Evolutionary conservation across 2,888 invertebrate species (phyloP), one percentile per base, ranked within the genome.

Genomic region (Sialis fuliginosa): DNA sequence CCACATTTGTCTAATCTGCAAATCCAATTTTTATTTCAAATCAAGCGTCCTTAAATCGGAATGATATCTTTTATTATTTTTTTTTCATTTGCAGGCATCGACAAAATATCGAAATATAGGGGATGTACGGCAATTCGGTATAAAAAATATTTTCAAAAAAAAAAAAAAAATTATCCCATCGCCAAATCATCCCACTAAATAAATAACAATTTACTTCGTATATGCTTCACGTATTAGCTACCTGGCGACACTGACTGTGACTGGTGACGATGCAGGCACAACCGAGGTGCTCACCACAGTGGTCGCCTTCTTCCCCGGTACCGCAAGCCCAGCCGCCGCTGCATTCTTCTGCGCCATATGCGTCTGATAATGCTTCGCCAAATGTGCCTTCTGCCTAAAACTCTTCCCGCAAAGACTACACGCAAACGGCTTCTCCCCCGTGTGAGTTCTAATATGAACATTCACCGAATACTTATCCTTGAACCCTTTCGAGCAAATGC

Each of bases 401-500:
- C 86, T 87, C 64, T 90, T 92, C 52, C 90, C 90, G 63, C 97
- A 97, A 48, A 93, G 74, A 12, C 84, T 83, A 64, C 97, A 97
- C 34, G 87, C 78, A 65, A 97, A 97, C 0, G 97, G 96, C 61
- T 97, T 96, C 65, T 97, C 96, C 0, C 95, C 96, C 1, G 96
- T 96, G 62, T 97, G 97, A 31, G 96, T 96, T 56, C 96, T 75
- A 55, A 96, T 89, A 66, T 97, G 97, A 42, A 96, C 96, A 63
- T 96, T 96, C 48, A 97, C 91, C 51, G 95, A 88, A 74, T 97
- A 97, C 64, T 91, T 91, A 65, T 91, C 91, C 65, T 91, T 91
- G 67, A 91, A 91, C 5, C 90, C 90, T 62, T 89, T 90, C 56
- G 86, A 87, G 66, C 89, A 95, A 64, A 96, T 86, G 63, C 87